Conservation (phyloP, 2,113 vertebrate species). For the Oreochromis aureus region DNA sequence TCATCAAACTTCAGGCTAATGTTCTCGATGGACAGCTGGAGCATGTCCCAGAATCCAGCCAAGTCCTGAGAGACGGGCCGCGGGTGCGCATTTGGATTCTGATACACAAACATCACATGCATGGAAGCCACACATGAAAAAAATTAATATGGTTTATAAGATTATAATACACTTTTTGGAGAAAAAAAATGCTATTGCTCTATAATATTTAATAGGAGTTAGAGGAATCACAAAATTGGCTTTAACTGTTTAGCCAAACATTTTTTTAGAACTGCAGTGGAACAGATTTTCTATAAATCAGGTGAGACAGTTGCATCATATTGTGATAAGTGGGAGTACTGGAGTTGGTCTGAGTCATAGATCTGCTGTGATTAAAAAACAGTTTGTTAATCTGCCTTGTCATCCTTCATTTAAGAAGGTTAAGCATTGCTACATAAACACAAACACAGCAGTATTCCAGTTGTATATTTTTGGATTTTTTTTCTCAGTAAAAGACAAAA, state of each 20-base stretch:
- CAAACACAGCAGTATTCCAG: neutral
- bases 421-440: neutral
- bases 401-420: neutral
- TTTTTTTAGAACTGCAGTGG: neutral
- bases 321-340: neutral
- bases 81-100: conserved; percentile 93
- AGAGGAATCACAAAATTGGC: neutral
- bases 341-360: neutral
- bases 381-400: neutral
- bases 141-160: neutral
- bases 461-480: neutral
- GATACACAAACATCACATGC: neutral
- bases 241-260: neutral
- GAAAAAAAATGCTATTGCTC: neutral
- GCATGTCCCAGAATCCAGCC: conserved; percentile 99
- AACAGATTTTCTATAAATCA: neutral
- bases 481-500: neutral
- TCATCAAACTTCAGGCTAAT: conserved; percentile 99
- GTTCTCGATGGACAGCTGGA: conserved; percentile 99
- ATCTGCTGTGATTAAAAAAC: neutral
- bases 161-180: neutral
- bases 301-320: neutral
- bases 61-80: conserved; percentile 94
- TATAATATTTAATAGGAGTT: neutral
- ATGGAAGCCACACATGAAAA: neutral